Conservation (phyloP, 2,113 vertebrate species). For the Paramormyrops kingsleyae region DNA sequence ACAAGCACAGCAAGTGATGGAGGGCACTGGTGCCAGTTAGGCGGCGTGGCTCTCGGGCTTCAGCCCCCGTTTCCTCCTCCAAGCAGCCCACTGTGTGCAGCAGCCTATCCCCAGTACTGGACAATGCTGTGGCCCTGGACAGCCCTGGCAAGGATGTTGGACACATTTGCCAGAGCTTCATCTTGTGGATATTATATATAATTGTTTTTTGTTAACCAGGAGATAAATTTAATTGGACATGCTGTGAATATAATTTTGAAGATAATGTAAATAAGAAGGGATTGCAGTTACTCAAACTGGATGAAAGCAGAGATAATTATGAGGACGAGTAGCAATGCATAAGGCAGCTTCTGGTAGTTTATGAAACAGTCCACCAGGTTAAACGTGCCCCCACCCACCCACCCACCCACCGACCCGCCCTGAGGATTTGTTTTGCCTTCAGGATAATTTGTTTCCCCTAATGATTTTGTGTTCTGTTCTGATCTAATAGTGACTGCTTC, state of each 20-base stretch:
- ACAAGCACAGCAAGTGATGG: constrained; percentile 98
- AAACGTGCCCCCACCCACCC: background rate
- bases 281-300: constrained; percentile 68
- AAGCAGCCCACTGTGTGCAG: background rate
- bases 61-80: background rate
- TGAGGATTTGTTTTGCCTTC: constrained; percentile 46
- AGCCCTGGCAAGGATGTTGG: constrained; percentile 39
- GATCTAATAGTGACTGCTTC: constrained; percentile 48
- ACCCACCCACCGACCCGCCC: constrained; percentile 30
- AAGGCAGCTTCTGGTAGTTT: constrained; percentile 45
- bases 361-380: background rate
- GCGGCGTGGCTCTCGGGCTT: constrained; percentile 38
- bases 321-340: constrained; percentile 21
- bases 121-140: constrained; percentile 38
- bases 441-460: constrained; percentile 25
- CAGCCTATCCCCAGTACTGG: constrained; percentile 40
- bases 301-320: constrained; percentile 52
- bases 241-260: constrained; percentile 93
- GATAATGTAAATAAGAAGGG: constrained; percentile 89
- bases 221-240: constrained; percentile 57
- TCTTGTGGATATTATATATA: constrained; percentile 17
- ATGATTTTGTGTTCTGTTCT: constrained; percentile 39
- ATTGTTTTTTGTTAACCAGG: constrained; percentile 55
- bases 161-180: background rate
- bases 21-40: constrained; percentile 96